phyloP scores from a whole-genome alignment of 2,888 invertebrate genomes.

The Melipona bicolor region DNA sequence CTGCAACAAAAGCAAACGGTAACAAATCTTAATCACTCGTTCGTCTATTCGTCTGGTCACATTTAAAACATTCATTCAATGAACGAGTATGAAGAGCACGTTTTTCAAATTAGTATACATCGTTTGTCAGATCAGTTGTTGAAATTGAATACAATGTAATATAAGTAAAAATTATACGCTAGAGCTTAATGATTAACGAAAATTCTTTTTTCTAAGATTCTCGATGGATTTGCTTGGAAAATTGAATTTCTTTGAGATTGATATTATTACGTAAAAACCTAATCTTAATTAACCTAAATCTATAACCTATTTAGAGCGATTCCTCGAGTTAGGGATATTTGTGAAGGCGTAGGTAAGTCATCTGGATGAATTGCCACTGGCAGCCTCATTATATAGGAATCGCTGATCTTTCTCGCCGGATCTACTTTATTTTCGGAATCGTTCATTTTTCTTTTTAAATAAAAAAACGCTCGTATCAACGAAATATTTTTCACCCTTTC shows the following conservation, averaged over 20 bases:
- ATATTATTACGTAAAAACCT: neutral
- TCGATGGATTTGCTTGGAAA: neutral
- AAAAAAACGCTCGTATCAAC: neutral
- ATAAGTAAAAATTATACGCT: neutral
- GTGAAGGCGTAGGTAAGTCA: neutral
- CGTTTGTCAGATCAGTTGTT: neutral
- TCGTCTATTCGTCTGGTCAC: neutral
- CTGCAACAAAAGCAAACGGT: conserved; percentile 87
- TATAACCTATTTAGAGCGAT: conserved; percentile 46
- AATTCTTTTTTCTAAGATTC: too few species aligned
- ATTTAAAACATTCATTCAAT: neutral
- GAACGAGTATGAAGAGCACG: neutral
- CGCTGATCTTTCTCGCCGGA: neutral
- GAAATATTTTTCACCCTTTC: neutral
- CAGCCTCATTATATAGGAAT: conserved; percentile 50
- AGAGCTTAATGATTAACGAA: neutral
- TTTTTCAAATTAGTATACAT: neutral
- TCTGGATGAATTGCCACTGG: conserved; percentile 7
- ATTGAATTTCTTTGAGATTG: neutral
- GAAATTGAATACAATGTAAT: neutral
- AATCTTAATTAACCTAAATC: neutral
- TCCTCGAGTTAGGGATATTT: conserved; percentile 5
- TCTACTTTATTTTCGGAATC: too few species aligned
- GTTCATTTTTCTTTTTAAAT: conserved; percentile 11
- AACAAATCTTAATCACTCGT: neutral